Base-by-base conservation (phyloP, 2,797 vertebrate species). In the Microctenopoma lineatum region DNA sequence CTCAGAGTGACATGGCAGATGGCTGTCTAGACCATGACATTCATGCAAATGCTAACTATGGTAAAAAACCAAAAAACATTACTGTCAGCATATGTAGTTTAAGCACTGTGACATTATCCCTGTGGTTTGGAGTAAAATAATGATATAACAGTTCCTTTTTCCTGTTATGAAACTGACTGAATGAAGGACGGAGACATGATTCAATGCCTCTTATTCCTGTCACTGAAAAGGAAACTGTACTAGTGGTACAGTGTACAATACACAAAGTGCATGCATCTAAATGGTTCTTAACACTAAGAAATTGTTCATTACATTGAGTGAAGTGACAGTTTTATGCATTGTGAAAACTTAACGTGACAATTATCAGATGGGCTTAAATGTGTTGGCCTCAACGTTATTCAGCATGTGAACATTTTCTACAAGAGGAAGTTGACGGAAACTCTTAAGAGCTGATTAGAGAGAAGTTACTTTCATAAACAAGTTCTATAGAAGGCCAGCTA, bases 351-450 rank as follows among this genome's bases (percentile, higher is more conserved):
- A 18, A 32, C 34, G 51, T 50, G 32, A 70, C 46, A 57, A 64
- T 59, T 3, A 45, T 11, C 42, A 4, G 7, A 38, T 21, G 3
- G 0, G n/a, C 51, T 59, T 47, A 0, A 11, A 64, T 27, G n/a
- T 14, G 52, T 54, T 59, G 21, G 41, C 15, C 3, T 27, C 50
- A 36, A 18, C 38, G 26, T 21, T 53, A 58, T 41, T 68, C 18
- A 29, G 60, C 41, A 4, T 58, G 66, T 48, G 56, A 59, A 54
- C 56, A 55, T 48, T 47, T 59, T 9, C 59, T 21, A 11, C 34
- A 75, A 52, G 56, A 80, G 86, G 80, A 87, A 85, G 75, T 59
- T 70, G 15, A 50, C 26, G 29, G 53, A 34, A 62, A n/a, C 26
- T 44, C 27, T 14, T 57, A 14, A 75, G 47, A 63, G 44, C 60